These are phyloP conservation scores for Aporrectodea caliginosa DNA, from an alignment of 1,140 invertebrate genomes.

Conservation along the genomic window DNA sequence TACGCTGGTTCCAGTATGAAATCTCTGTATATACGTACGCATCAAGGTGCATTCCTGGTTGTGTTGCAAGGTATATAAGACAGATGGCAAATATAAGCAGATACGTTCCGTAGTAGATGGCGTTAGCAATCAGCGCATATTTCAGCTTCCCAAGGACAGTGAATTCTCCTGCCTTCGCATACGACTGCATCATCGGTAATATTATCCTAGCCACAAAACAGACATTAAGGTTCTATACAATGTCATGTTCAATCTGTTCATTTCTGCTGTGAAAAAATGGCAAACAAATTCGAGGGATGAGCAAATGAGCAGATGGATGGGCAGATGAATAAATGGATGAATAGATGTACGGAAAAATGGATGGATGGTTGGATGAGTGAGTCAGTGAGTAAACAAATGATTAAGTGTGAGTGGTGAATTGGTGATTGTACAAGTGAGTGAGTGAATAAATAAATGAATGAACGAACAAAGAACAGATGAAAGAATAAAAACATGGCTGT, in stretches of 20 bases:
- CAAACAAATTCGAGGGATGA: neutral
- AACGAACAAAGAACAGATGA: too few relatives aligned
- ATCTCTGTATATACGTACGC: slow-evolving; percentile 64
- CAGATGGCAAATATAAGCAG: slow-evolving; percentile 89
- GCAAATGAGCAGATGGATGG: slow-evolving; percentile 6
- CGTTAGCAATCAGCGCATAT: slow-evolving; percentile 92
- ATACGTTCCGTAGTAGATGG: slow-evolving; percentile 97
- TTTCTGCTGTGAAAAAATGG: neutral
- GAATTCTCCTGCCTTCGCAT: slow-evolving; percentile 96
- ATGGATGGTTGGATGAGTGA: too few relatives aligned
- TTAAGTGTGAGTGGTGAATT: too few relatives aligned
- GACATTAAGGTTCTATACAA: slow-evolving; percentile 23
- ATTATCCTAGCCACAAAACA: slow-evolving; percentile 68
- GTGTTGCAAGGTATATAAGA: slow-evolving; percentile 88
- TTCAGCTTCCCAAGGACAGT: slow-evolving; percentile 89
- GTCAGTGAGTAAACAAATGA: too few relatives aligned
- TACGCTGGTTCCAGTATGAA: too few relatives aligned
- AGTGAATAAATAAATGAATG: too few relatives aligned
- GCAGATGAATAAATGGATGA: too few relatives aligned
- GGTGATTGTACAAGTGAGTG: too few relatives aligned
- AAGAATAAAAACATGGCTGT: too few relatives aligned
- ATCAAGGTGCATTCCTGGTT: slow-evolving; percentile 82
- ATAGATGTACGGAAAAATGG: too few relatives aligned
- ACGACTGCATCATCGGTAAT: slow-evolving; percentile 97
- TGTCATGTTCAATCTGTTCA: neutral